Evolutionary conservation across 2,797 vertebrate genomes (phyloP), one percentile per base, ranked within the genome.

Genomic region (Nasua narica): DNA sequence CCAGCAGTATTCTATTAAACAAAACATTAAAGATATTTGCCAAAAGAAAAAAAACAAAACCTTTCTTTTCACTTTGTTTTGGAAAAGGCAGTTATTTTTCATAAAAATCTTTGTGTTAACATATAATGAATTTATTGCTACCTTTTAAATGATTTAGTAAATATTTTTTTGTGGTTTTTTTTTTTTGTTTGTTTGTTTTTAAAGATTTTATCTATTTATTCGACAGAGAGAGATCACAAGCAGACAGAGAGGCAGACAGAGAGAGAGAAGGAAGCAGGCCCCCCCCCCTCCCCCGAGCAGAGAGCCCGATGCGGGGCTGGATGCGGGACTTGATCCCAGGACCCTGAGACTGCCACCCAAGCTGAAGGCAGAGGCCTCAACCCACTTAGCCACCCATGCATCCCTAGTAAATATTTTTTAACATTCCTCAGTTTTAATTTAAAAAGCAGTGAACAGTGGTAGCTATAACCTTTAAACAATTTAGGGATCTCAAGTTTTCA

Each of bases 341-440:
- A 40, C 40, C 40, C 40, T 40, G 40, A 6, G 40, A 40, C 40
- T 40, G 40, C n/a, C n/a, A 40, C 40, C 40, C 6, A 6, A 6
- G 40, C 40, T 6, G 40, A 40, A 40, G 40, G 40, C 40, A 40
- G 40, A 40, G 4, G 40, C 40, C 6, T 40, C n/a, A n/a, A n/a
- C n/a, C n/a, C n/a, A n/a, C 40, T 40, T 3, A 40, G 40, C 40
- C 40, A 40, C 40, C 40, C 40, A 40, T 3, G 40, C 40, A 6
- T 6, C 40, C 40, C 40, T 82, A 72, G 37, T 69, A 82, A 16
- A 35, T 69, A 35, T 37, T 96, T n/a, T 96, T 88, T 86, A 65
- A 54, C 8, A 74, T 90, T 93, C 84, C 43, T 78, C 50, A 69
- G 37, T 91, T 83, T 92, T 54, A 87, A 18, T 84, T 94, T 93